Conservation (phyloP, 2,888 invertebrate genomes). For the Caenorhabditis angaria region DNA sequence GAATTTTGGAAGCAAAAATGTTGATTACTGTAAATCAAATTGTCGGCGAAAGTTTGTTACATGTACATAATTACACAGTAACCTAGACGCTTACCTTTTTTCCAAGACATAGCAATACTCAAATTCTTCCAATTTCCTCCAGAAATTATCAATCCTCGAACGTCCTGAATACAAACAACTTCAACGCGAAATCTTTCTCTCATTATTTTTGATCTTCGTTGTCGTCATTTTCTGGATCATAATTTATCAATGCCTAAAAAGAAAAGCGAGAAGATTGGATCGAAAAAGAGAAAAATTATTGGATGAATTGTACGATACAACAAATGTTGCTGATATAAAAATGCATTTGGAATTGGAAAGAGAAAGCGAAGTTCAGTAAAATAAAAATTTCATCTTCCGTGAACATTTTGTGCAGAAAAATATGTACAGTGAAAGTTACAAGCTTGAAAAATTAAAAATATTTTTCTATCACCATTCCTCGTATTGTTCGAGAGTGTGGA, state of each 20-base stretch:
- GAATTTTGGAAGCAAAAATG: too few relatives aligned
- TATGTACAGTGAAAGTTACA: too few relatives aligned
- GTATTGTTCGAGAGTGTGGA: too few relatives aligned
- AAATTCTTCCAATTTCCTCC: neutral
- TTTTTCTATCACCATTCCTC: too few relatives aligned
- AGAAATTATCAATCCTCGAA: neutral
- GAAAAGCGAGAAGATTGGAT: neutral
- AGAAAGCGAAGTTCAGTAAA: neutral
- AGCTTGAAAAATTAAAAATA: too few relatives aligned
- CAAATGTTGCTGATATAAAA: neutral
- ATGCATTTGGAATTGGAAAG: neutral
- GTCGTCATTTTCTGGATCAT: neutral
- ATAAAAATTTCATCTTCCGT: neutral
- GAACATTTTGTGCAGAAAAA: too few relatives aligned
- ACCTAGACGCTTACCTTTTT: too few relatives aligned
- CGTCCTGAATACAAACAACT: neutral
- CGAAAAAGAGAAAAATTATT: neutral
- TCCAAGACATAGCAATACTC: too few relatives aligned
- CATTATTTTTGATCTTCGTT: neutral
- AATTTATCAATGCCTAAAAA: neutral
- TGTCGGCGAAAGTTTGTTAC: too few relatives aligned
- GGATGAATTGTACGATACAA: neutral
- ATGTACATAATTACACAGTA: too few relatives aligned
- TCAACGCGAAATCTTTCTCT: neutral
- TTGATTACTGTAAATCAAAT: too few relatives aligned